Evolutionary conservation across 2,888 invertebrate genomes (phyloP).

Genomic region (Metellina segmentata): DNA sequence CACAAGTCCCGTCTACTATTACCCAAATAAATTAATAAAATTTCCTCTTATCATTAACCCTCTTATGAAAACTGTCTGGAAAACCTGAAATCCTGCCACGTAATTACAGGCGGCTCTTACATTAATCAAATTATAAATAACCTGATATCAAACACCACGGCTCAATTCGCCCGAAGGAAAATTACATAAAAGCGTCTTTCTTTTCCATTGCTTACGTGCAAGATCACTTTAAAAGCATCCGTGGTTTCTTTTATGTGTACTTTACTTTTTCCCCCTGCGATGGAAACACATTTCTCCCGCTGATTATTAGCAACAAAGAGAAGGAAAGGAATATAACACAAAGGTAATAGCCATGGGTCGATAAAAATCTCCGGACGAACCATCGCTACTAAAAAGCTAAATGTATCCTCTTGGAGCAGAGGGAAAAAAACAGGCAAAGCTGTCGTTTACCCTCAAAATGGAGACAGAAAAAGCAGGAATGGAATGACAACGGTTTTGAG

Average conservation of each 20-base stretch:
- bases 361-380: conserved; percentile 33
- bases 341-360: conserved; percentile 6
- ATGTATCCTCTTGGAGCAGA: background rate
- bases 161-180: background rate
- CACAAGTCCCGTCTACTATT: background rate
- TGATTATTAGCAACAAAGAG: conserved; percentile 3
- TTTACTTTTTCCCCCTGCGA: background rate
- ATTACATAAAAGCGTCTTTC: background rate
- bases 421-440: conserved; percentile 14
- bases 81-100: background rate
- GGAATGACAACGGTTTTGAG: conserved; percentile 41
- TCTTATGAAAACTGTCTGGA: background rate
- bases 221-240: background rate
- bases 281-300: conserved; percentile 1
- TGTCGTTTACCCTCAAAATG: conserved; percentile 45
- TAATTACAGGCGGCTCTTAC: background rate
- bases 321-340: background rate
- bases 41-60: background rate
- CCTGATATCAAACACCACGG: background rate
- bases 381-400: conserved; percentile 29
- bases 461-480: conserved; percentile 37
- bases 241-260: background rate
- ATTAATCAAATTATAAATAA: background rate
- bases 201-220: background rate
- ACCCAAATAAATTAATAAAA: background rate